Conservation (phyloP, 2,888 invertebrate genomes). For the Pardosa pseudoannulata region DNA sequence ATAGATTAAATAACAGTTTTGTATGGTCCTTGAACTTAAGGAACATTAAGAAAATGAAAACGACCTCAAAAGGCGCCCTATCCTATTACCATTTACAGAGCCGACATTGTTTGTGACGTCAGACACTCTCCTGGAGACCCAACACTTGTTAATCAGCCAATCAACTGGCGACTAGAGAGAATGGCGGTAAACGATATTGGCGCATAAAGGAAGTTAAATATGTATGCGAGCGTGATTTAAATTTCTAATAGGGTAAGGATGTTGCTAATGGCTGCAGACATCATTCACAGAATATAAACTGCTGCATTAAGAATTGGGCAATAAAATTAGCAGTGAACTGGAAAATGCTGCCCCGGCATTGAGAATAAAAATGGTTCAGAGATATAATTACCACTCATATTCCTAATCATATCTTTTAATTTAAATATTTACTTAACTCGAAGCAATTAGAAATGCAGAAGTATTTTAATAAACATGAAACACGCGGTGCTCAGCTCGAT, state of each 20-base stretch:
- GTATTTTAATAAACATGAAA: no score
- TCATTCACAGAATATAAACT: background rate
- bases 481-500: no score
- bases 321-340: background rate
- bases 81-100: conserved; percentile 36
- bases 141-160: conserved; percentile 19
- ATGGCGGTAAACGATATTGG: background rate
- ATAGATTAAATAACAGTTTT: conserved; percentile 55
- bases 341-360: background rate
- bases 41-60: conserved; percentile 30
- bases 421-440: no score
- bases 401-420: no score
- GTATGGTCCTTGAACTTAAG: conserved; percentile 48
- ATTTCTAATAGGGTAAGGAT: background rate
- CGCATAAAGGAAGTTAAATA: background rate
- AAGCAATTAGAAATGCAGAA: no score
- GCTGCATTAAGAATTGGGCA: background rate
- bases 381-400: no score
- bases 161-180: background rate
- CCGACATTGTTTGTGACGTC: conserved; percentile 48
- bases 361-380: no score
- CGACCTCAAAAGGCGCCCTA: conserved; percentile 20
- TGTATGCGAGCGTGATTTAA: background rate
- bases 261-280: background rate
- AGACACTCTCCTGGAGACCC: conserved; percentile 1